phyloP scores from a whole-genome alignment of 1,140 invertebrate genomes.

The Gryllus bimaculatus region DNA sequence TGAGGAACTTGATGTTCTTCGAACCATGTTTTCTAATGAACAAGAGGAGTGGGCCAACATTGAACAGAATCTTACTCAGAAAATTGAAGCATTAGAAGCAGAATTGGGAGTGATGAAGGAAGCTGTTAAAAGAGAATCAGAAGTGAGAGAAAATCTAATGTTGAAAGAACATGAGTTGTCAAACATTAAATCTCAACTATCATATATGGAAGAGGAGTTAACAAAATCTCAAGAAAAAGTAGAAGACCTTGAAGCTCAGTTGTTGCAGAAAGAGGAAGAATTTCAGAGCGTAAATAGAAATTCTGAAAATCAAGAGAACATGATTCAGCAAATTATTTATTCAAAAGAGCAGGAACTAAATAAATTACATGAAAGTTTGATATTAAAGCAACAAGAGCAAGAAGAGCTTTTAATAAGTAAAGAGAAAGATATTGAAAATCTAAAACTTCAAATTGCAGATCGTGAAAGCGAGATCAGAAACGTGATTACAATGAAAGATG shows the following conservation, averaged over 20 bases:
- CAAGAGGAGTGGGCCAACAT: neutral
- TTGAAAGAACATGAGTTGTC: neutral
- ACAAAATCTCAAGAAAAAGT: neutral
- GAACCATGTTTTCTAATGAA: neutral
- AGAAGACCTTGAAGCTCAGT: neutral
- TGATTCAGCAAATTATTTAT: neutral
- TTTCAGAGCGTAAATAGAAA: neutral
- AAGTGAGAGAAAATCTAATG: neutral
- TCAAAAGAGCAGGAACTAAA: neutral
- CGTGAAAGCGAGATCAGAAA: neutral
- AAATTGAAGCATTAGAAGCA: neutral
- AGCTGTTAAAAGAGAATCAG: neutral
- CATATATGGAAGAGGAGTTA: neutral
- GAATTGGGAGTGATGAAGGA: neutral
- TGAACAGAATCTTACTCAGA: neutral
- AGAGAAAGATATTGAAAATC: constrained; percentile 10
- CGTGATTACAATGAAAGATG: constrained; percentile 27
- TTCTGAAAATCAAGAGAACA: neutral
- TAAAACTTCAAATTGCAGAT: neutral
- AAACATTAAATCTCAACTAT: neutral
- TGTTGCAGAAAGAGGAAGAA: neutral
- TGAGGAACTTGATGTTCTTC: neutral
- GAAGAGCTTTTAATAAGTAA: neutral
- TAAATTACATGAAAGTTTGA: neutral
- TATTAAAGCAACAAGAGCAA: neutral